A percentile compares a stretch with the other conserved stretches of the same genome.
Evolutionary conservation across 2,113 vertebrate genomes (phyloP).

Genomic region (Pseudopodoces humilis): DNA sequence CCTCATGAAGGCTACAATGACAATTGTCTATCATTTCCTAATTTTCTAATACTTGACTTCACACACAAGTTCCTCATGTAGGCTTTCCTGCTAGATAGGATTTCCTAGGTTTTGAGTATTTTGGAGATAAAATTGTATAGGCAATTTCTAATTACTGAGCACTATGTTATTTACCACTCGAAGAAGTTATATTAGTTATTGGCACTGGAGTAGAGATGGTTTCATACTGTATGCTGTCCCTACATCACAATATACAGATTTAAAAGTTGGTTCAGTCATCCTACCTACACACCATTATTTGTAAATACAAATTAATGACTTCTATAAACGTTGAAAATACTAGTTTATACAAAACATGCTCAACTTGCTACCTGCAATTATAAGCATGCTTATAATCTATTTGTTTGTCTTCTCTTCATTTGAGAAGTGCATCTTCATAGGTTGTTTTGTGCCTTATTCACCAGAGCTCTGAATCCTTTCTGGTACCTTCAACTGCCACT

Average conservation of each 20-base stretch:
- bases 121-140: not conserved
- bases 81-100: not conserved
- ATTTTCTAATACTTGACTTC: not conserved
- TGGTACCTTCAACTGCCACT: not conserved
- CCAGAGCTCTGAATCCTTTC: not conserved
- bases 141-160: not conserved
- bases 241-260: not conserved
- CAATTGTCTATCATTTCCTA: not conserved
- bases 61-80: not conserved
- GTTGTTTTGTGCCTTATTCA: not conserved
- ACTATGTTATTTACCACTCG: not conserved
- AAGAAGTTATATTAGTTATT: not conserved
- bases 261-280: not conserved
- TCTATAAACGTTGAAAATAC: not conserved
- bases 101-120: not conserved
- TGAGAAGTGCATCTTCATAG: not conserved
- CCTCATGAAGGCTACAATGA: not conserved
- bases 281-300: not conserved
- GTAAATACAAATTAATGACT: not conserved
- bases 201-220: not conserved
- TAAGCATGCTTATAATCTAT: not conserved
- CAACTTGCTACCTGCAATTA: not conserved
- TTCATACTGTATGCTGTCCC: not conserved
- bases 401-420: not conserved
- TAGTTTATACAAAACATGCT: not conserved